Conservation (phyloP, 2,113 vertebrate species). For the Hyla sarda region DNA sequence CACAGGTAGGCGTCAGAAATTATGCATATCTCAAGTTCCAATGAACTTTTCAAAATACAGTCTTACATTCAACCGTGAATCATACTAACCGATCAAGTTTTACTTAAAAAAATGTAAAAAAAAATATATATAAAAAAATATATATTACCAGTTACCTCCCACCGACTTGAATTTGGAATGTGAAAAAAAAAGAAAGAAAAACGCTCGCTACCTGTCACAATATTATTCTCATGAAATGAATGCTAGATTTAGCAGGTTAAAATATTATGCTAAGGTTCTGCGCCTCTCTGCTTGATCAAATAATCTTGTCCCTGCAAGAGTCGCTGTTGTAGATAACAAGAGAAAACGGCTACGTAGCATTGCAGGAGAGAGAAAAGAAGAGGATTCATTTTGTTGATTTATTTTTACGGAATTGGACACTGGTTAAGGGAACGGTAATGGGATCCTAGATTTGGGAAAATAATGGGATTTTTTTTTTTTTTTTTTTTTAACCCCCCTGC, state of each 20-base stretch:
- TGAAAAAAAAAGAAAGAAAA: not conserved
- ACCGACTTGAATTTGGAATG: not conserved
- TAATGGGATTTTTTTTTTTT: not conserved
- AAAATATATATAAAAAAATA: not conserved
- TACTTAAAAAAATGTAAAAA: not conserved
- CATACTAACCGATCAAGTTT: not conserved
- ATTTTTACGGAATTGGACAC: not conserved
- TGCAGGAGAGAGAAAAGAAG: not conserved
- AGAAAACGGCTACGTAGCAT: not conserved
- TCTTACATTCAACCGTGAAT: not conserved
- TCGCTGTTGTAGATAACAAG: not conserved
- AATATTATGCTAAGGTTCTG: not conserved
- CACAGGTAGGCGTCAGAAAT: not conserved
- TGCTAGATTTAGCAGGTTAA: conserved; percentile 27
- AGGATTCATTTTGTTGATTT: too few species aligned
- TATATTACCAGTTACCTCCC: not conserved
- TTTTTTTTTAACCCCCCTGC: not conserved
- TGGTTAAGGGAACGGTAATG: not conserved
- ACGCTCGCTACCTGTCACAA: conserved; percentile 18
- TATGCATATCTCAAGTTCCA: not conserved
- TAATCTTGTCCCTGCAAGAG: not conserved
- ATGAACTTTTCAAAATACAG: not conserved
- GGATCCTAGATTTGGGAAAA: not conserved
- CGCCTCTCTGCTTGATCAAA: not conserved
- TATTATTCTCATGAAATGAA: conserved; percentile 18